Base-by-base conservation (phyloP, 2,113 vertebrate species). In the human (Homo sapiens) region DNA sequence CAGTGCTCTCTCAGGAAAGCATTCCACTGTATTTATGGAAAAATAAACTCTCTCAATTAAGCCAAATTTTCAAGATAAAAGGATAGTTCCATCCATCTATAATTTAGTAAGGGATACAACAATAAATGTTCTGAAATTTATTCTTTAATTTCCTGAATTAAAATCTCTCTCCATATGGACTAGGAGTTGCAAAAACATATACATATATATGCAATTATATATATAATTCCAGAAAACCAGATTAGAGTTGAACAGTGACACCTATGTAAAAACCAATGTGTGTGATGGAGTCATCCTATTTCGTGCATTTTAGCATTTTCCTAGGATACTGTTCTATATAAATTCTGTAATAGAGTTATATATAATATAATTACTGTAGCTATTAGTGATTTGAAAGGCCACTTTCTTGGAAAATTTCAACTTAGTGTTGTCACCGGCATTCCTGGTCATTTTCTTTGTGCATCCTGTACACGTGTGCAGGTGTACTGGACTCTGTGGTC, bases 61-160 rank as follows among this genome's bases (percentile, higher is more conserved):
- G 94, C 6, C 3, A 17, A 3, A 1, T 23, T 72, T 98, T 92
- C 93, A 6, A 95, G n/a, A 85, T 12, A 61, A 57, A 97, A 43
- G 35, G 90, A 1, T 48, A 88, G 79, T 3, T 45, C 23, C 8
- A 45, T 6, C 35, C 73, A n/a, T 68, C 83, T 93, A 3, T 78
- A 93, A 82, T 25, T 92, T 20, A n/a, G 27, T 52, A 64, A 90
- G 17, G 38, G 59, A 50, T 14, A 40, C 1, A 70, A 70, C n/a
- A 96, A 93, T 50, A 0, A 5, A 2, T 80, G 73, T 23, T 45
- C 48, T 40, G 20, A 97, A 93, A 5, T 79, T 87, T 45, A 30
- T 96, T 94, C 96, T 93, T 89, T 3, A 80, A 96, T 68, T 93
- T 96, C 68, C 79, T 18, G 25, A 40, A 86, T 73, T 17, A 90